Evolutionary conservation across 2,797 vertebrate species (phyloP).

Genomic region (Anas georgica): DNA sequence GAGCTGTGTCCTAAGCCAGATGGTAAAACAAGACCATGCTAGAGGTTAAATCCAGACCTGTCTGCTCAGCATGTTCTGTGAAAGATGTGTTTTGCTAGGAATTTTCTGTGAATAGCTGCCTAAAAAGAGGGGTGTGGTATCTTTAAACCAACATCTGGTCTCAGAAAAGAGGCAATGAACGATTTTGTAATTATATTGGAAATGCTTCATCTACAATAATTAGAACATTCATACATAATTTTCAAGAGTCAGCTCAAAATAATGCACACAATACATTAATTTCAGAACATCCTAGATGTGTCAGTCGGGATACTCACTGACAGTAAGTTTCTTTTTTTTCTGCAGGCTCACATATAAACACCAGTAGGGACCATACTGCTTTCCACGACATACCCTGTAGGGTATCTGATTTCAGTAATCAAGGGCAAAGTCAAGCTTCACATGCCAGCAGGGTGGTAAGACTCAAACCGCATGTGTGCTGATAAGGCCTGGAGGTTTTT

Average conservation of each 20-base stretch:
- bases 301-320: not conserved
- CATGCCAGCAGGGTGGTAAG: not conserved
- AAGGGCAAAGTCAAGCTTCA: not conserved
- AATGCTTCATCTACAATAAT: constrained; percentile 60
- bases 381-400: not conserved
- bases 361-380: not conserved
- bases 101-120: constrained; percentile 17
- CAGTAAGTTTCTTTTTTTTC: not conserved
- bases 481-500: not conserved
- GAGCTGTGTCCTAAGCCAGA: not conserved
- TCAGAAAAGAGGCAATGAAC: constrained; percentile 60
- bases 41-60: constrained; percentile 25
- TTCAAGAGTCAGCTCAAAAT: constrained; percentile 51
- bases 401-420: not conserved
- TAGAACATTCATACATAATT: constrained; percentile 57
- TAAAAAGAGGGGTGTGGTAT: not conserved
- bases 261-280: constrained; percentile 39
- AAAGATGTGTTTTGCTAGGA: not conserved
- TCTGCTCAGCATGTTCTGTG: constrained; percentile 23
- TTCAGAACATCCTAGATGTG: constrained; percentile 25
- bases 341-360: not conserved
- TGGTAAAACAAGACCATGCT: not conserved
- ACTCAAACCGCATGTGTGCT: not conserved
- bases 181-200: constrained; percentile 57
- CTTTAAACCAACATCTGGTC: constrained; percentile 39